Evolutionary conservation across 2,888 invertebrate genomes (phyloP).

Genomic region (Micoletzkya japonica): DNA sequence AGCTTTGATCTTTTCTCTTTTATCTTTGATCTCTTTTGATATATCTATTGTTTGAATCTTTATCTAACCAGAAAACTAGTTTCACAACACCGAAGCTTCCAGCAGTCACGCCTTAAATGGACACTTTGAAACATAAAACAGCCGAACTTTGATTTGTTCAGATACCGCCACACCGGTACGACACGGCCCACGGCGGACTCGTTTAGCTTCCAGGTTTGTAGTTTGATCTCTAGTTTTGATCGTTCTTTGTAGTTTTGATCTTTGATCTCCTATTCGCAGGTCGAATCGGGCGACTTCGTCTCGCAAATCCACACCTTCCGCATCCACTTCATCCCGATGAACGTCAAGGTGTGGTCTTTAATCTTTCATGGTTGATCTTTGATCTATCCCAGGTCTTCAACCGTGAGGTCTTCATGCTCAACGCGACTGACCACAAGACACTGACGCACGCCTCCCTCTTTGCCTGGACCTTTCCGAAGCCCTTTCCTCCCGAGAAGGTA

Average conservation of each 20-base stretch:
- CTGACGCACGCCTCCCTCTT: slow-evolving; percentile 53
- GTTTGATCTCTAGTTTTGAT: background rate
- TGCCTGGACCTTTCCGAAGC: slow-evolving; percentile 61
- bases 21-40: background rate
- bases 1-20: background rate
- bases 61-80: background rate
- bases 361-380: background rate
- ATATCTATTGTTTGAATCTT: background rate
- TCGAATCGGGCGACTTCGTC: slow-evolving; percentile 51
- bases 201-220: slow-evolving; percentile 57
- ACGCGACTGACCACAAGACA: slow-evolving; percentile 50
- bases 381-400: slow-evolving; percentile 50
- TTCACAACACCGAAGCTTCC: background rate
- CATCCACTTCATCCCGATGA: slow-evolving; percentile 59
- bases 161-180: slow-evolving; percentile 56
- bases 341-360: slow-evolving; percentile 37
- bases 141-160: too few relatives aligned
- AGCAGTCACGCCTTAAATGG: too few relatives aligned
- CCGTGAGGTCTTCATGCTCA: slow-evolving; percentile 58
- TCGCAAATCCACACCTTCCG: slow-evolving; percentile 57
- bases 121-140: too few relatives aligned
- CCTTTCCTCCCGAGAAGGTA: slow-evolving; percentile 34
- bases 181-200: slow-evolving; percentile 50
- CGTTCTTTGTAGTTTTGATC: background rate
- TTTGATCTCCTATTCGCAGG: slow-evolving; percentile 35